Percentiles rank a stretch among this genome's conserved stretches.
Evolutionary conservation across 2,797 vertebrate species (phyloP).

Genomic region (Enteromius paludinosus): DNA sequence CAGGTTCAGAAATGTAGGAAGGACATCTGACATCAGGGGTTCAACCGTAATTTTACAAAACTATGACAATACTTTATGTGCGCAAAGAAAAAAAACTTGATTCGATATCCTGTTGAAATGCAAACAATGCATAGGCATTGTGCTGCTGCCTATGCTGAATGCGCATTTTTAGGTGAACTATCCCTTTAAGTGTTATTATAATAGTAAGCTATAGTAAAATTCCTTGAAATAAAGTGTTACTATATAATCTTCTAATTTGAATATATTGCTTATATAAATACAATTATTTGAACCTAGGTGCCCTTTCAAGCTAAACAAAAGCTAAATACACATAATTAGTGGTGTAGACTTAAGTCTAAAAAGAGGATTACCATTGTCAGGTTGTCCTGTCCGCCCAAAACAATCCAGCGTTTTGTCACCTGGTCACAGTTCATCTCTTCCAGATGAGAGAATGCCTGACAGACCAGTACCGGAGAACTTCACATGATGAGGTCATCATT

Average conservation of each 20-base stretch:
- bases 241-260: background rate
- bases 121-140: no score
- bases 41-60: no score
- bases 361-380: slow-evolving; percentile 74
- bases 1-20: no score
- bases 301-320: background rate
- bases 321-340: background rate
- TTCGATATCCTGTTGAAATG: no score
- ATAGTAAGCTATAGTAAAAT: no score
- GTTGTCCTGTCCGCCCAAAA: slow-evolving; percentile 73
- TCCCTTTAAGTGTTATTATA: no score
- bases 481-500: background rate
- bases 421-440: slow-evolving; percentile 12
- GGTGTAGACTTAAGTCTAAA: slow-evolving; percentile 19
- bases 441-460: slow-evolving; percentile 7
- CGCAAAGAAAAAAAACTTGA: no score
- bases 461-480: background rate
- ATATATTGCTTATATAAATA: background rate
- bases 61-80: no score
- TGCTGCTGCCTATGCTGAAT: no score
- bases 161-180: no score
- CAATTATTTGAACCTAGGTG: background rate
- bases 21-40: no score
- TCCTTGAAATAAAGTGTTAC: background rate
- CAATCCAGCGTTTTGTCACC: slow-evolving; percentile 12